Evolutionary conservation across 2,797 vertebrate species (phyloP), one percentile per base, ranked within the genome.

Genomic region (Meriones psammophilus): DNA sequence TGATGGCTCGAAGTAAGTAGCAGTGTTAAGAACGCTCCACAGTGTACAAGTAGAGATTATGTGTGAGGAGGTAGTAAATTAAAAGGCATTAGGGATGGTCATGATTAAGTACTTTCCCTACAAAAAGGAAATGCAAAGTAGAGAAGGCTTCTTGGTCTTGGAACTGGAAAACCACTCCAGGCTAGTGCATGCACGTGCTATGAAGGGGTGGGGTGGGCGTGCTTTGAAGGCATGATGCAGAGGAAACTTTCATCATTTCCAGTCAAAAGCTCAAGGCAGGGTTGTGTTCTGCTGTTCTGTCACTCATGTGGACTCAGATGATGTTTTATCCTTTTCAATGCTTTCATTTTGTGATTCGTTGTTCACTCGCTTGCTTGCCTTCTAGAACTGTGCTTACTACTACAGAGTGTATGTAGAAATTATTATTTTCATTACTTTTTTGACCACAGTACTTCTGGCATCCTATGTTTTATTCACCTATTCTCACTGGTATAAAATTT

Each of bases 81-180:
- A 94, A 96, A 93, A 95, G 88, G 33, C 86, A 89, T 89, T 92
- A 90, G 83, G 68, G 91, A 74, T 94, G 69, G 92, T 92, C 94
- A 94, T 93, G 93, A 95, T 97, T 92, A 96, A 95, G 58, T 95
- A 42, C 88, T 93, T 97, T 95, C 26, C 88, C 81, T 87, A 92
- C 85, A 94, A 88, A 69, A 94, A 85, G n/a, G 94, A 93, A 88
- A 91, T 93, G 92, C 69, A 2, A 8, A 92, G 94, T 94, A 95
- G 97, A 89, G 91, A 87, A 84, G 92, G 80, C 60, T 73, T 62
- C 87, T 56, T 81, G 0, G 97, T 98, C 96, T 46, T 93, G 22
- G 0, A 78, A 89, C 94, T 86, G 42, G 73, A 94, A 96, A 71
- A 69, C 86, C 91, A 66, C 96, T 85, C 36, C 94, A 88, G 69